Percentiles rank a stretch among this genome's conserved stretches.
Evolutionary conservation across 2,888 invertebrate species (phyloP).

Genomic region (Loripinus fragilis): DNA sequence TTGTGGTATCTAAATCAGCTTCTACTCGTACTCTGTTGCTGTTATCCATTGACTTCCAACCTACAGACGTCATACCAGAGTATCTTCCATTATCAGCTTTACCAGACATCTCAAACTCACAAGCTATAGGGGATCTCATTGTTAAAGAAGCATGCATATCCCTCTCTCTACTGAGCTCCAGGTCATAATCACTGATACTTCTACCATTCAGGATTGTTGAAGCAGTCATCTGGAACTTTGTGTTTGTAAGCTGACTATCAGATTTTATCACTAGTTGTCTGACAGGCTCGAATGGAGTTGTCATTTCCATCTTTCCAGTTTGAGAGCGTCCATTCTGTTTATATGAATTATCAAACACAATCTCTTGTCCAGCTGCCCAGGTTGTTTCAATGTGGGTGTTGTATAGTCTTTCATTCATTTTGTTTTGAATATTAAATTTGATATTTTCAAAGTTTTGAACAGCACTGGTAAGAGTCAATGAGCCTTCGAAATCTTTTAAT

Average conservation of each 20-base stretch:
- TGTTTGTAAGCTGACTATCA: slow-evolving; percentile 15
- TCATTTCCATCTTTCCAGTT: slow-evolving; percentile 15
- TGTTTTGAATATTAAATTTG: slow-evolving; percentile 35
- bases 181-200: slow-evolving; percentile 35
- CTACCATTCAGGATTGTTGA: slow-evolving; percentile 30
- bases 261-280: slow-evolving; percentile 9
- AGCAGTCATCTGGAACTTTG: slow-evolving; percentile 7
- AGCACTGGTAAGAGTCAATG: slow-evolving; percentile 40
- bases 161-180: slow-evolving; percentile 7
- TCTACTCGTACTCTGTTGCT: slow-evolving; percentile 36
- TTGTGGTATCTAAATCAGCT: slow-evolving; percentile 18
- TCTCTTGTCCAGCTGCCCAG: slow-evolving; percentile 34
- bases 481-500: slow-evolving; percentile 22
- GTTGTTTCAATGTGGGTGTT: slow-evolving; percentile 32
- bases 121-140: slow-evolving; percentile 33
- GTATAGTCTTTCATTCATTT: slow-evolving; percentile 16
- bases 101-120: slow-evolving; percentile 25
- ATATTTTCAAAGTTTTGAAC: slow-evolving; percentile 48
- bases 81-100: slow-evolving; percentile 4
- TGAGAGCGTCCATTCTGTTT: background rate
- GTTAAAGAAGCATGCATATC: slow-evolving; percentile 17
- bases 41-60: slow-evolving; percentile 36
- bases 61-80: slow-evolving; percentile 17
- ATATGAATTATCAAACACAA: background rate
- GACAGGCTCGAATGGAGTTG: slow-evolving; percentile 36